Base-by-base conservation (phyloP, 2,797 vertebrate genomes). In the Manis javanica region DNA sequence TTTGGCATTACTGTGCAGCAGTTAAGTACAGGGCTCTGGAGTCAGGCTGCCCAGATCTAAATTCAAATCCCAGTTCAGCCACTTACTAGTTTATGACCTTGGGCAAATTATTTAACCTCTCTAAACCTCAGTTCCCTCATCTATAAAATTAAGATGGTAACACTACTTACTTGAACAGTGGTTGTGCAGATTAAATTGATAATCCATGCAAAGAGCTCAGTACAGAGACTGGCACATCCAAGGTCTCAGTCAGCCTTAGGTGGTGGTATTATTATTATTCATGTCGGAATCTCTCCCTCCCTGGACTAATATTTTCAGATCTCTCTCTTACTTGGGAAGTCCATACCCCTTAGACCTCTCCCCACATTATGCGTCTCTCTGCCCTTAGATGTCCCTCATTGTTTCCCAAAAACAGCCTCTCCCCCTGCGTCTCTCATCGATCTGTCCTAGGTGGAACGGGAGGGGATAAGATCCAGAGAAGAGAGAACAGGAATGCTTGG, bases 1-100 rank as follows among this genome's bases (percentile, higher is more conserved):
- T 79, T 74, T 88, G 94, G 96, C 97, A 88, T 94, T 31, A 13
- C 74, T 46, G 77, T 75, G 92, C 94, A 84, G 93, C 96, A 79
- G 90, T 57, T 96, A 95, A 95, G 94, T 59, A 92, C 66, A 10
- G 4, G 86, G 95, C 95, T 97, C 97, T 94, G 74, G 91, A 97
- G 79, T 97, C 86, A 93, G 94, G 78, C 92, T 72, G 83, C 79
- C 90, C 91, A 83, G 96, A 83, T 97, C 97, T 97, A 98, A 95
- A 97, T 84, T 96, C 95, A 97, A 95, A 97, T 96, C 95, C 95
- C 69, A 92, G 87, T 95, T 96, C 97, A 95, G 91, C 87, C 94
- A 96, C 95, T 97, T 93, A 96, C 96, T 74, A 96, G 90, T 75
- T 97, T 96, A 94, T 93, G 96, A 98, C 97, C 96, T 97, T 97